phyloP scores from a whole-genome alignment of 1,140 invertebrate species.

The Microplitis mediator region DNA sequence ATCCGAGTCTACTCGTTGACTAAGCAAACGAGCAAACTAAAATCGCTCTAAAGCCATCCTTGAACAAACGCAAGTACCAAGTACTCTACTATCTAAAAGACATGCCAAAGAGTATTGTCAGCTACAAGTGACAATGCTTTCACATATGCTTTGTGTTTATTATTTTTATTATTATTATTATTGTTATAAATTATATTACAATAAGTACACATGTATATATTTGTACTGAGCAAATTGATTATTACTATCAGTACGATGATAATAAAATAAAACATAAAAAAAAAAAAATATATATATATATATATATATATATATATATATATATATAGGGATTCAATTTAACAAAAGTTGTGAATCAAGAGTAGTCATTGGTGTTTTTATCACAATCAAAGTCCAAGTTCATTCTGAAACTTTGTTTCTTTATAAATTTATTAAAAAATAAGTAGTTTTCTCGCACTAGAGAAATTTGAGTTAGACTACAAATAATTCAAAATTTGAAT shows the following conservation, averaged over 20 bases:
- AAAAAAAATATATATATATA: not conserved
- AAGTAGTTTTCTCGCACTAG: too few relatives aligned
- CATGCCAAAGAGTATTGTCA: conserved; percentile 10
- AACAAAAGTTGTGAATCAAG: conserved; percentile 8
- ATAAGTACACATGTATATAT: not conserved
- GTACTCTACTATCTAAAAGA: not conserved
- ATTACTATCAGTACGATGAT: not conserved
- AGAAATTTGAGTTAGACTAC: too few relatives aligned
- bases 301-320: not conserved
- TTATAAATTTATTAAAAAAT: not conserved
- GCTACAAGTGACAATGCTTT: conserved; percentile 20
- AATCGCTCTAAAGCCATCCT: not conserved
- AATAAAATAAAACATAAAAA: not conserved
- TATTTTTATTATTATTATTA: too few relatives aligned
- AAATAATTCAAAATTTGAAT: too few relatives aligned
- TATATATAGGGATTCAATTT: not conserved
- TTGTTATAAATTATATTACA: too few relatives aligned
- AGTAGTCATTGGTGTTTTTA: not conserved
- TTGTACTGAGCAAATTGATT: not conserved
- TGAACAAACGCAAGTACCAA: not conserved
- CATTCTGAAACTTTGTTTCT: not conserved
- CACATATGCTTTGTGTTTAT: not conserved
- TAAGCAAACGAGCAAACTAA: not conserved
- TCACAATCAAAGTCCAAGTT: conserved; percentile 16
- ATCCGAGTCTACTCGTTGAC: not conserved